These are phyloP conservation scores for Tonatia bakeri DNA, from an alignment of 2,113 vertebrate genomes.

Conservation along the genomic window DNA sequence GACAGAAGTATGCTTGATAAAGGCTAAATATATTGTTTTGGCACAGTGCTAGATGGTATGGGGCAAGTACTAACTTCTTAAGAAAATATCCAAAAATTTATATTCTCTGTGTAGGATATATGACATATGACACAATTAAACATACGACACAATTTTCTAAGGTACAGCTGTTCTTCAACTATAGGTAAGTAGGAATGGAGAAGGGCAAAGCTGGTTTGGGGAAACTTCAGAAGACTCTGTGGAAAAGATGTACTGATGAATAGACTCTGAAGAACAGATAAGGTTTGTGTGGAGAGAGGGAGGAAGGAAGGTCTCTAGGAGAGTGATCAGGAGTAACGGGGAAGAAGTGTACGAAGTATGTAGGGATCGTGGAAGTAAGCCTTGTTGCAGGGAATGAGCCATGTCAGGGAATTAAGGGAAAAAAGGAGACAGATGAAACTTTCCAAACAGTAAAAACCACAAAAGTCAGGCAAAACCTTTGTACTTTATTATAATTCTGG, in stretches of 20 bases:
- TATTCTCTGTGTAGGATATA: background rate
- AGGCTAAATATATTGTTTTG: background rate
- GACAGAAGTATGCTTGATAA: background rate
- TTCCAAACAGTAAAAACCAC: background rate
- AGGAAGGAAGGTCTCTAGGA: background rate
- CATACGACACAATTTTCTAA: background rate
- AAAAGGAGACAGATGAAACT: background rate
- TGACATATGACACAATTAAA: background rate
- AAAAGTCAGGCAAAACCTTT: background rate
- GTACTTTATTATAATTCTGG: background rate
- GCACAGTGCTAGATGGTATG: background rate
- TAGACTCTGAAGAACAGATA: background rate
- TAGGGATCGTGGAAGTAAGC: no score
- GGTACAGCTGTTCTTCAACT: background rate
- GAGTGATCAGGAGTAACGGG: background rate
- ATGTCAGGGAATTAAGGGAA: background rate
- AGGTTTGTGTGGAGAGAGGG: background rate
- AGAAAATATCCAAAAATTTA: background rate
- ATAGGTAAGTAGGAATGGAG: background rate
- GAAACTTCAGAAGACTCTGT: background rate
- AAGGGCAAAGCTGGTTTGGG: background rate
- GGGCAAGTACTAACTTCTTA: background rate
- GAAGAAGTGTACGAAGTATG: background rate
- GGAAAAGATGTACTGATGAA: background rate
- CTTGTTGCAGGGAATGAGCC: background rate